A percentile compares a stretch with the other conserved stretches of the same genome.
These are phyloP conservation scores for Centropristis striata DNA, from an alignment of 2,113 vertebrate species.

Conservation along the genomic window DNA sequence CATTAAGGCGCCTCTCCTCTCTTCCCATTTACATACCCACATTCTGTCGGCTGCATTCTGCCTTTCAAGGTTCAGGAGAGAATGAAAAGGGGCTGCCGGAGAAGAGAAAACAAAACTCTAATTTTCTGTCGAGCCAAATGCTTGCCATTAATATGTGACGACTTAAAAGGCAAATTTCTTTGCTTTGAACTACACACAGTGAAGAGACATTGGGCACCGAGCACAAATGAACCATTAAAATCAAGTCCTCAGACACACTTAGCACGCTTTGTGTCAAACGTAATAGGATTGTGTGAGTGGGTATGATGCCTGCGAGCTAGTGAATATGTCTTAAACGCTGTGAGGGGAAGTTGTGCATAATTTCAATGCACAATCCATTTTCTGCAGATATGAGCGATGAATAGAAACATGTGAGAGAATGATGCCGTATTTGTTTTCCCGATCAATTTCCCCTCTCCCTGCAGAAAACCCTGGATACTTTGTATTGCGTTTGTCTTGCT, in stretches of 20 bases:
- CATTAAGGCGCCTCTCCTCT: constrained; percentile 9
- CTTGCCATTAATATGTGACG: constrained; percentile 11
- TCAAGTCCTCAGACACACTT: constrained; percentile 37
- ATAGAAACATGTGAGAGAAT: constrained; percentile 30
- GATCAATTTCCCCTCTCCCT: constrained; percentile 54
- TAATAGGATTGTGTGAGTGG: constrained; percentile 37
- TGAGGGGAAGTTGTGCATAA: constrained; percentile 31
- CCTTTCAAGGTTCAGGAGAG: not conserved
- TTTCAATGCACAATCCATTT: constrained; percentile 17
- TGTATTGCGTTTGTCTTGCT: constrained; percentile 51
- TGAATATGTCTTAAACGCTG: constrained; percentile 18
- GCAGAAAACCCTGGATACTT: constrained; percentile 47
- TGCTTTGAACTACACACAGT: constrained; percentile 37
- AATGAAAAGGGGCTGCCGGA: not conserved
- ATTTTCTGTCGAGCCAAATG: not conserved
- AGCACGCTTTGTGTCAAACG: constrained; percentile 46
- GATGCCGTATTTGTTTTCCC: constrained; percentile 45
- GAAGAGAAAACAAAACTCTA: constrained; percentile 9
- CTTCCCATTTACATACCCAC: constrained; percentile 10
- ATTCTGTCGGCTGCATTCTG: constrained; percentile 5
- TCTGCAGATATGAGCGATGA: constrained; percentile 50
- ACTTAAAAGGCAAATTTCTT: constrained; percentile 2
- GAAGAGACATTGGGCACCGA: constrained; percentile 8
- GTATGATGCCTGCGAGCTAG: constrained; percentile 19
- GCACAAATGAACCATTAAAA: constrained; percentile 42